Evolutionary conservation across 1,140 invertebrate species (phyloP).

Genomic region (Pseudobourletiella spinata): DNA sequence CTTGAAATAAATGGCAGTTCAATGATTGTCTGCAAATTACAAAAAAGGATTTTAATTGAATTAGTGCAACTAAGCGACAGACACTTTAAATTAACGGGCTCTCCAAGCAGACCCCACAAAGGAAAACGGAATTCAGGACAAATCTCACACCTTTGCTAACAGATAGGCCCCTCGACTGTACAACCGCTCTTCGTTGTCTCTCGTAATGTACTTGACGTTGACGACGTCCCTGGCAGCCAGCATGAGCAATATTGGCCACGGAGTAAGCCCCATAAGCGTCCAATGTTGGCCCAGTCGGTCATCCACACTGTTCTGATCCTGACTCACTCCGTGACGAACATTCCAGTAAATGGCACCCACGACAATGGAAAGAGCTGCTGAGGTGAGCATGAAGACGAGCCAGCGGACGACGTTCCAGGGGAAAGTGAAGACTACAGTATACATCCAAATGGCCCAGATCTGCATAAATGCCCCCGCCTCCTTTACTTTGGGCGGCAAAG

Average conservation of each 20-base stretch:
- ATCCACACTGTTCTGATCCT: slow-evolving; percentile 39
- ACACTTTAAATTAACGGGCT: too few species aligned
- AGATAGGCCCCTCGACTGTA: slow-evolving; percentile 71
- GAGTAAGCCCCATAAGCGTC: slow-evolving; percentile 61
- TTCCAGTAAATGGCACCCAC: slow-evolving; percentile 86
- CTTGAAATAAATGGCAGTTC: slow-evolving; percentile 35
- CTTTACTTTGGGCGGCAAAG: slow-evolving; percentile 56
- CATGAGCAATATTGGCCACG: slow-evolving; percentile 64
- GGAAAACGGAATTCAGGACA: too few species aligned
- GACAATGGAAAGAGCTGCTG: slow-evolving; percentile 67
- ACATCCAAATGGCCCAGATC: slow-evolving; percentile 42
- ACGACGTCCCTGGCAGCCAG: slow-evolving; percentile 57
- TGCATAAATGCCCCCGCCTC: slow-evolving; percentile 54
- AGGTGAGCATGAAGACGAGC: slow-evolving; percentile 62
- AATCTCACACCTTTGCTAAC: slow-evolving; percentile 56
- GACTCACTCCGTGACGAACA: slow-evolving; percentile 48
- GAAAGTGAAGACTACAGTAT: slow-evolving; percentile 62
- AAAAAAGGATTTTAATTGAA: too few species aligned
- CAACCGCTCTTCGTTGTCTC: slow-evolving; percentile 66
- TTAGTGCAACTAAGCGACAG: too few species aligned
- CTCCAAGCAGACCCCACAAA: too few species aligned
- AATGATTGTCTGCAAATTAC: slow-evolving; percentile 25
- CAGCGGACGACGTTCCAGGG: slow-evolving; percentile 72
- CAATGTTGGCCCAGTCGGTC: slow-evolving; percentile 71
- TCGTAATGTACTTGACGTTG: slow-evolving; percentile 58